These are phyloP conservation scores for Haliclona indistincta DNA, from an alignment of 37 sponge, comb jelly and placozoan species.

Conservation along the genomic window DNA sequence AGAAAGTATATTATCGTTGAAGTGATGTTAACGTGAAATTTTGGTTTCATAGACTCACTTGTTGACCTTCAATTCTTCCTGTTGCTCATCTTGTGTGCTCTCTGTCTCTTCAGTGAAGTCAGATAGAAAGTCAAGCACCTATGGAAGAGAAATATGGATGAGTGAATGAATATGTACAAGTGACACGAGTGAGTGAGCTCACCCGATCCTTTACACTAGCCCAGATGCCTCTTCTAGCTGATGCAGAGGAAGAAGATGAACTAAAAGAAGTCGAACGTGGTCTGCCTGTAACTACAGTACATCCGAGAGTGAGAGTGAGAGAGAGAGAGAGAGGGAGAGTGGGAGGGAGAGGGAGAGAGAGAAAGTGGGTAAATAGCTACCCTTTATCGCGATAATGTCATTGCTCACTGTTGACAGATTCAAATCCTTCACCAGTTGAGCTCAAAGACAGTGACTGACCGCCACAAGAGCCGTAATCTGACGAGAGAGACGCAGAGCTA, in stretches of 20 bases:
- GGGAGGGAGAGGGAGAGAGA: neutral
- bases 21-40: neutral
- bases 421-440: too few relatives aligned
- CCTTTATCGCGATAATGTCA: too few relatives aligned
- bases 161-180: neutral
- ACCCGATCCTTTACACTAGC: neutral
- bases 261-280: neutral
- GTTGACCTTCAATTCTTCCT: slow-evolving; percentile 39
- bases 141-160: neutral
- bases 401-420: too few relatives aligned
- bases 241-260: neutral
- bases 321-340: neutral
- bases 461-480: too few relatives aligned
- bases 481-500: too few relatives aligned
- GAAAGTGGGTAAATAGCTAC: too few relatives aligned
- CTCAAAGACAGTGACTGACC: too few relatives aligned
- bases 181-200: neutral
- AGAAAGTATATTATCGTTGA: neutral
- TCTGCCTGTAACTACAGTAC: too few relatives aligned
- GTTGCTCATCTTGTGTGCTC: neutral
- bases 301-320: neutral
- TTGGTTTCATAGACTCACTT: slow-evolving; percentile 16
- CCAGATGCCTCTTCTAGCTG: neutral
- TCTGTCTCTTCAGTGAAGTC: slow-evolving; percentile 55
- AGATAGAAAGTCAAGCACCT: slow-evolving; percentile 53